phyloP scores from a whole-genome alignment of 2,888 invertebrate genomes.

The Ditylenchus weischeri region DNA sequence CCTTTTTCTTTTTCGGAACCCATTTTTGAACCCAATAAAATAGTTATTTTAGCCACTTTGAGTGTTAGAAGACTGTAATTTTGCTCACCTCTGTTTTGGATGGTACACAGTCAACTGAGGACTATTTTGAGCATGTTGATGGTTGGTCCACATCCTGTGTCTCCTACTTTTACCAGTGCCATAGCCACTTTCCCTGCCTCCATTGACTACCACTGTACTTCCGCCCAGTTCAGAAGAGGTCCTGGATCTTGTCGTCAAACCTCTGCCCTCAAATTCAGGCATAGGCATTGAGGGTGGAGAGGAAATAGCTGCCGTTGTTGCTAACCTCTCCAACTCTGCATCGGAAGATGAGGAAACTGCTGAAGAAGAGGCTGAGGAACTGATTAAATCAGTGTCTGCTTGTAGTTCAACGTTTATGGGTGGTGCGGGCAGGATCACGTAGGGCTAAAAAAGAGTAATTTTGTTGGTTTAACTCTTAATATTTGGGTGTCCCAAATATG shows the following conservation, averaged over 20 bases:
- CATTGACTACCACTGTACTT: no score
- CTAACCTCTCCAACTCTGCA: conserved; percentile 4
- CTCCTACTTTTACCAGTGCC: conserved; percentile 21
- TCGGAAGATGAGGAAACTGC: background rate
- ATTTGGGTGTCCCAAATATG: no score
- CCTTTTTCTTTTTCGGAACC: no score
- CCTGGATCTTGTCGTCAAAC: background rate
- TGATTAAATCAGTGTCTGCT: conserved; percentile 2
- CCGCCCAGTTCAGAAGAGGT: conserved; percentile 11
- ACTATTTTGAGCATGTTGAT: background rate
- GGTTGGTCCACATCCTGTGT: conserved; percentile 10
- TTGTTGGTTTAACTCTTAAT: no score
- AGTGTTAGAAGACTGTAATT: no score
- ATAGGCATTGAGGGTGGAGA: background rate
- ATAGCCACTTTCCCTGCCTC: conserved; percentile 24
- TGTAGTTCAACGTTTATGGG: no score
- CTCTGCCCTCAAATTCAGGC: background rate
- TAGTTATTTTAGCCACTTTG: no score
- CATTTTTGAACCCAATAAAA: no score
- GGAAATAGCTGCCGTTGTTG: background rate
- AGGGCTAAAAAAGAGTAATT: no score
- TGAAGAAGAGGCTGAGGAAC: background rate
- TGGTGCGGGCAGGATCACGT: no score
- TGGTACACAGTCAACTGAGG: background rate
- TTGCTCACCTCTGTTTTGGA: no score